Conservation (phyloP, 2,888 invertebrate species). For the Trachelus troglodyta region DNA sequence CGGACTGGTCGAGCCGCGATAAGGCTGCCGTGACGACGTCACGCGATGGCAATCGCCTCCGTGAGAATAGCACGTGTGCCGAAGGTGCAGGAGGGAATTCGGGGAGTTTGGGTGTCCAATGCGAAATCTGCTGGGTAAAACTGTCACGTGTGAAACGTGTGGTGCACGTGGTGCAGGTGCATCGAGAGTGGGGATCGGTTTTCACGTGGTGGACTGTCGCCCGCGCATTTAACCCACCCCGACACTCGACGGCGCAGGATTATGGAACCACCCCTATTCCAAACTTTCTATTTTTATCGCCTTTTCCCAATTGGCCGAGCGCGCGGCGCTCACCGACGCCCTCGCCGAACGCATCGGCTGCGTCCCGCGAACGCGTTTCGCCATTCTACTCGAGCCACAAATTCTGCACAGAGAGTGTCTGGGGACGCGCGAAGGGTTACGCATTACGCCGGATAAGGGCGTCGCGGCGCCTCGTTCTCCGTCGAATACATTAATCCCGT, state of each 20-base stretch:
- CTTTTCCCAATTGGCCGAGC: slow-evolving; percentile 58
- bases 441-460: slow-evolving; percentile 7
- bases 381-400: too few relatives aligned
- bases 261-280: slow-evolving; percentile 58
- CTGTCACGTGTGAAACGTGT: not conserved
- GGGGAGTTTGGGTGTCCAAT: slow-evolving; percentile 6
- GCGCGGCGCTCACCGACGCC: slow-evolving; percentile 33
- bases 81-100: slow-evolving; percentile 27
- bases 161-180: slow-evolving; percentile 20
- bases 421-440: slow-evolving; percentile 25
- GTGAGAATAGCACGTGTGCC: too few relatives aligned
- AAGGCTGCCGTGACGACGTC: too few relatives aligned
- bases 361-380: too few relatives aligned
- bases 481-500: slow-evolving; percentile 36
- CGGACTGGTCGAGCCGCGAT: too few relatives aligned
- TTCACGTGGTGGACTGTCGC: slow-evolving; percentile 48
- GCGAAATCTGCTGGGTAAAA: not conserved
- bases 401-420: slow-evolving; percentile 5
- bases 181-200: slow-evolving; percentile 36
- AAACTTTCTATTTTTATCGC: slow-evolving; percentile 52
- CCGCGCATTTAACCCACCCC: slow-evolving; percentile 58
- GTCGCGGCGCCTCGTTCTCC: slow-evolving; percentile 21
- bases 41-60: too few relatives aligned
- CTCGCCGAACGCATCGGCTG: slow-evolving; percentile 24
- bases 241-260: slow-evolving; percentile 45